A percentile compares a stretch with the other conserved stretches of the same genome.
phyloP scores from a whole-genome alignment of 1,140 invertebrate species.

The Halyomorpha halys region DNA sequence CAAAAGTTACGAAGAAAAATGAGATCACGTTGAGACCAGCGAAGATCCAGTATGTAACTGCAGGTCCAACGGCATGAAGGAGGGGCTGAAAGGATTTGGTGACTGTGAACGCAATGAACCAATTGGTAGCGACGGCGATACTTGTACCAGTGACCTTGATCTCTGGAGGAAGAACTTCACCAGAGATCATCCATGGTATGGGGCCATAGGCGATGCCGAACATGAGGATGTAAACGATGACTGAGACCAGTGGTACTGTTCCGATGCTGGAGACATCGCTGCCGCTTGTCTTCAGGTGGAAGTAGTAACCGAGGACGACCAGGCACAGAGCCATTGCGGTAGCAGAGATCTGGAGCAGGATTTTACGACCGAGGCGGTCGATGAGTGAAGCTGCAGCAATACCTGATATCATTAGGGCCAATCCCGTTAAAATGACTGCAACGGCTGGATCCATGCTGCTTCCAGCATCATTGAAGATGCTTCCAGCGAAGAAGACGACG shows the following conservation, averaged over 20 bases:
- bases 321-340: conserved; percentile 39
- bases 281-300: conserved; percentile 28
- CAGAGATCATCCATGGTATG: conserved; percentile 72
- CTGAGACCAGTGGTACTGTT: conserved; percentile 54
- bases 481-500: conserved; percentile 65
- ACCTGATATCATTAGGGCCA: conserved; percentile 35
- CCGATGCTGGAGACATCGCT: conserved; percentile 39
- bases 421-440: conserved; percentile 31
- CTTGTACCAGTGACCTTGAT: conserved; percentile 65
- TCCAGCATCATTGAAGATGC: conserved; percentile 57
- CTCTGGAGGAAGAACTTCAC: conserved; percentile 65
- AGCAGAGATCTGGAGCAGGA: conserved; percentile 43
- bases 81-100: conserved; percentile 64
- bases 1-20: conserved; percentile 58
- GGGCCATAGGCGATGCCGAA: conserved; percentile 55
- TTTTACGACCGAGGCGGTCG: conserved; percentile 40
- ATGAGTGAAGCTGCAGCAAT: conserved; percentile 39
- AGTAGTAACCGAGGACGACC: conserved; percentile 33
- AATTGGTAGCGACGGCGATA: conserved; percentile 66
- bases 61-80: conserved; percentile 48
- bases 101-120: conserved; percentile 71
- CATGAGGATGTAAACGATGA: conserved; percentile 43
- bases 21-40: conserved; percentile 58
- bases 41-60: conserved; percentile 76
- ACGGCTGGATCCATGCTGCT: conserved; percentile 39